phyloP scores from a whole-genome alignment of 2,888 invertebrate genomes.

The Lepidochitona cinerea region DNA sequence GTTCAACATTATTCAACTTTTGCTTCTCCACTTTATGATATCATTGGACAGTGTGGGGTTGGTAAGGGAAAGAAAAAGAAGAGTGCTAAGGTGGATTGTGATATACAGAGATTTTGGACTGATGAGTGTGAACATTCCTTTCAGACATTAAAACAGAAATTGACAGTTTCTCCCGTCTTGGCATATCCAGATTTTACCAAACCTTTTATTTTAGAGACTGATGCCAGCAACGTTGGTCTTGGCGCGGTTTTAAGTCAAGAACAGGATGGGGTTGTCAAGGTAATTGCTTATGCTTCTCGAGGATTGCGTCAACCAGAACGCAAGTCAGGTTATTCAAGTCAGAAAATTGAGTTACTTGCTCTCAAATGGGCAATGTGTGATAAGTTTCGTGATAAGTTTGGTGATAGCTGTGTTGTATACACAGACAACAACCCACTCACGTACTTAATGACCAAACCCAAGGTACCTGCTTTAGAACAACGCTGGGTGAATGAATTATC shows the following conservation, averaged over 20 bases:
- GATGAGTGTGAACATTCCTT: slow-evolving; percentile 26
- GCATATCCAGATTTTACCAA: slow-evolving; percentile 25
- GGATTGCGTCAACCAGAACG: slow-evolving; percentile 13
- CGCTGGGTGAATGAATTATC: slow-evolving; percentile 23
- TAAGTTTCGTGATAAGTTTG: slow-evolving; percentile 23
- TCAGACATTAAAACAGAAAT: slow-evolving; percentile 16
- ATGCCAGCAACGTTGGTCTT: slow-evolving; percentile 16
- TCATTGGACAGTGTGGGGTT: slow-evolving; percentile 10
- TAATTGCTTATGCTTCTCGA: slow-evolving; percentile 18
- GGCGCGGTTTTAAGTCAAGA: slow-evolving; percentile 25
- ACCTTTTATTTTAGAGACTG: slow-evolving; percentile 13
- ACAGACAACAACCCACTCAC: slow-evolving; percentile 17
- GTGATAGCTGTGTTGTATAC: slow-evolving; percentile 15
- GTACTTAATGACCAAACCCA: slow-evolving; percentile 16
- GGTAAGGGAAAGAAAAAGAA: background rate
- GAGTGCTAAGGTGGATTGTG: background rate
- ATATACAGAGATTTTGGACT: slow-evolving; percentile 9
- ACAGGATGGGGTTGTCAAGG: slow-evolving; percentile 17
- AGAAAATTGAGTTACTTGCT: slow-evolving; percentile 30
- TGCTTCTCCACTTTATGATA: slow-evolving; percentile 15
- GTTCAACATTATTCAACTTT: slow-evolving; percentile 17
- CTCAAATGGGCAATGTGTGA: slow-evolving; percentile 33
- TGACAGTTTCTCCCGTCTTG: slow-evolving; percentile 26
- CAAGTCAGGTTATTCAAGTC: slow-evolving; percentile 21
- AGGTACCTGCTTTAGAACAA: slow-evolving; percentile 23